Conservation (phyloP, 2,113 vertebrate genomes). For the Hystrix cristata region DNA sequence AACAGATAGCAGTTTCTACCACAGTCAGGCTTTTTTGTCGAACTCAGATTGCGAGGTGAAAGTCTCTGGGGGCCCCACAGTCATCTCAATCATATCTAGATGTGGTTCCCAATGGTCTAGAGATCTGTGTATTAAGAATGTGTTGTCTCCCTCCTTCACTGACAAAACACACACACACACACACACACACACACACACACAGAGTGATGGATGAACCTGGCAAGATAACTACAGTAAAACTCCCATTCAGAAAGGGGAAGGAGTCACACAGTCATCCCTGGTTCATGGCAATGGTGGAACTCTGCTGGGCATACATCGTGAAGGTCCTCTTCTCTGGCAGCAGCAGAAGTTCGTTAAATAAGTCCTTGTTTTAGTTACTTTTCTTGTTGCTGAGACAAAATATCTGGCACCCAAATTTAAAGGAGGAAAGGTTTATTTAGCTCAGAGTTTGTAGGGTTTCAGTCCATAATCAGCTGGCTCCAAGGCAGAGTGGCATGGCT, state of each 20-base stretch:
- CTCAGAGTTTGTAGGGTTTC: too few species aligned
- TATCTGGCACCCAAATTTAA: too few species aligned
- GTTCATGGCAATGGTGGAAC: neutral
- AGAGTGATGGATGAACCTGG: neutral
- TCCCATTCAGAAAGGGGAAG: neutral
- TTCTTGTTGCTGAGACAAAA: too few species aligned
- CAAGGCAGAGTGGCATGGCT: too few species aligned
- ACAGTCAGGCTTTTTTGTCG: neutral
- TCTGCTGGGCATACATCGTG: neutral
- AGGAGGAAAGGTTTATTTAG: too few species aligned
- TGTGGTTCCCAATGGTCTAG: neutral
- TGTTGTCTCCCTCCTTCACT: neutral
- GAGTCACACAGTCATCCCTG: neutral
- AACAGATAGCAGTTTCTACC: neutral
- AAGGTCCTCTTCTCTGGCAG: neutral
- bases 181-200: neutral
- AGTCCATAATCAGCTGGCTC: too few species aligned
- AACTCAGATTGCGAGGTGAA: neutral
- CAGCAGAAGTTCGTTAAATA: neutral
- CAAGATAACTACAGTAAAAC: neutral
- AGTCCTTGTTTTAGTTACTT: neutral
- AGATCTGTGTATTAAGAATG: neutral
- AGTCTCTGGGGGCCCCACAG: neutral
- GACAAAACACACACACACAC: too few species aligned
- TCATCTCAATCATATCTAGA: neutral